Evolutionary conservation across 2,888 invertebrate genomes (phyloP).

Genomic region (Callimorpha dominula): DNA sequence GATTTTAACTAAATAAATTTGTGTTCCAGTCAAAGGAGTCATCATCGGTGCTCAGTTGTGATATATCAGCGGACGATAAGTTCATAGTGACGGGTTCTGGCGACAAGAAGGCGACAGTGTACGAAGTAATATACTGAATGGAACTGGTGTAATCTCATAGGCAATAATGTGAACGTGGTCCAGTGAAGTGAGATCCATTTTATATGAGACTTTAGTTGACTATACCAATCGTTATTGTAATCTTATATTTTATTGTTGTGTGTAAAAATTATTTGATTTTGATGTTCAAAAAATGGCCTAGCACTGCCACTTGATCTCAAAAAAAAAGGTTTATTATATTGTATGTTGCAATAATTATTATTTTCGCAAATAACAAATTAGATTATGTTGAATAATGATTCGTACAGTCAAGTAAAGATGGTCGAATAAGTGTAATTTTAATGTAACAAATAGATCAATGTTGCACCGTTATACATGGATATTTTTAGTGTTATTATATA

Average conservation of each 20-base stretch:
- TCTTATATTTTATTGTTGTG: constrained; percentile 17
- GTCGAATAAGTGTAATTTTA: constrained; percentile 59
- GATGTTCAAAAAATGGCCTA: constrained; percentile 24
- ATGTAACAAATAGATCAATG: constrained; percentile 72
- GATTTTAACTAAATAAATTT: constrained; percentile 25
- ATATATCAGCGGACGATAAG: constrained; percentile 99
- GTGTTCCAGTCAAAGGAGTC: constrained; percentile 95
- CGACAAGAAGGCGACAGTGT: constrained; percentile 99
- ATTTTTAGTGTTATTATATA: constrained; percentile 82
- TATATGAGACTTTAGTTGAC: constrained; percentile 52
- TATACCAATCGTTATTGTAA: constrained; percentile 43
- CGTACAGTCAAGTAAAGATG: constrained; percentile 47
- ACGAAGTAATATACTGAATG: constrained; percentile 95
- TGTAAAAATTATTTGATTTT: constrained; percentile 21
- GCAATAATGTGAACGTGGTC: constrained; percentile 61
- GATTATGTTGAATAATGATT: constrained; percentile 24
- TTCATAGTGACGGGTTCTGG: constrained; percentile 99
- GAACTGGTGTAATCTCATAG: constrained; percentile 59
- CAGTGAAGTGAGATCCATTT: constrained; percentile 61
- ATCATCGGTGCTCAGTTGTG: constrained; percentile 98
- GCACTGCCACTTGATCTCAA: constrained; percentile 48
- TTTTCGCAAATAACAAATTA: constrained; percentile 13
- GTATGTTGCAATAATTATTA: constrained; percentile 35
- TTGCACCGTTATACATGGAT: constrained; percentile 77
- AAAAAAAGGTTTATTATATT: constrained; percentile 37